Evolutionary conservation across 2,888 invertebrate genomes (phyloP).

Genomic region (Uropetala carovei): DNA sequence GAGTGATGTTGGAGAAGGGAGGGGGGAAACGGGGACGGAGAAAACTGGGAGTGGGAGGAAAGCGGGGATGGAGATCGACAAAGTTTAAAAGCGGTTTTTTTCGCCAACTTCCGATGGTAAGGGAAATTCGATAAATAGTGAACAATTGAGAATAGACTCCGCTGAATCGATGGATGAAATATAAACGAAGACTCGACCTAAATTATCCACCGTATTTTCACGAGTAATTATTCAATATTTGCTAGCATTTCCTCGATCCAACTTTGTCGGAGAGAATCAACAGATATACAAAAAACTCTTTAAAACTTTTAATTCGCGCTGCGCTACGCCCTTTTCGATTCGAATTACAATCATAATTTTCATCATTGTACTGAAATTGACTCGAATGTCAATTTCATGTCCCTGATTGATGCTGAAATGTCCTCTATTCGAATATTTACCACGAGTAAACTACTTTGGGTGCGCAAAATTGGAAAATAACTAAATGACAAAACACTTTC

Average conservation of each 20-base stretch:
- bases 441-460: too few relatives aligned
- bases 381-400: background rate
- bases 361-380: background rate
- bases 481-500: too few relatives aligned
- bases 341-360: background rate
- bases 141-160: slow-evolving; percentile 5
- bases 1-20: background rate
- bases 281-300: background rate
- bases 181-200: background rate
- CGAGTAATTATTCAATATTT: background rate
- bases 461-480: too few relatives aligned
- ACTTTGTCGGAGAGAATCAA: background rate
- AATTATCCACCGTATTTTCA: background rate
- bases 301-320: background rate
- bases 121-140: background rate
- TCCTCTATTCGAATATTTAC: too few relatives aligned
- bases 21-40: background rate
- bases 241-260: background rate
- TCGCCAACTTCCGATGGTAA: background rate
- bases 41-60: background rate
- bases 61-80: background rate
- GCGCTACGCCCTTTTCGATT: background rate
- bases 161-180: slow-evolving; percentile 11
- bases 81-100: background rate
- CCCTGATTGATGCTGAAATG: background rate